Evolutionary conservation across 2,888 invertebrate species (phyloP).

Genomic region (Eubasilissa splendida): DNA sequence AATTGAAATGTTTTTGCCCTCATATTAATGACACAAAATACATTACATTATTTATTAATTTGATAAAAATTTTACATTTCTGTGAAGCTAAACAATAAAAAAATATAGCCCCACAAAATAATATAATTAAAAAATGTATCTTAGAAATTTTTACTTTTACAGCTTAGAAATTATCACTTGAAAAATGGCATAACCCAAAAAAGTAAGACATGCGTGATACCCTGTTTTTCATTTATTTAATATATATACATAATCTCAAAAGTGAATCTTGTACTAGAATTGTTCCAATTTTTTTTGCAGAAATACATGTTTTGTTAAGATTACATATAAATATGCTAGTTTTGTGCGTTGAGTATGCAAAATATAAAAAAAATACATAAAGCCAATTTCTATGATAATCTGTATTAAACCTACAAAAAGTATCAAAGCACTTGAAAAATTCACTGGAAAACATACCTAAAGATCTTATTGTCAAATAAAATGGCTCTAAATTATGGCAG

Average conservation of each 20-base stretch:
- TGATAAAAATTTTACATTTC: too few relatives aligned
- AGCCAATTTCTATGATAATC: background rate
- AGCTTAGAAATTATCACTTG: too few relatives aligned
- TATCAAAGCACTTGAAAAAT: slow-evolving; percentile 38
- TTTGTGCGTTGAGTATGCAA: background rate
- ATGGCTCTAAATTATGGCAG: slow-evolving; percentile 28
- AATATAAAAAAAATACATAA: background rate
- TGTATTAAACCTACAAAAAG: slow-evolving; percentile 1
- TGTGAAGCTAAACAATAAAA: too few relatives aligned
- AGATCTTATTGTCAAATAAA: slow-evolving; percentile 42
- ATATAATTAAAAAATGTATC: too few relatives aligned
- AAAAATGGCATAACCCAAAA: too few relatives aligned
- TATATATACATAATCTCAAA: background rate
- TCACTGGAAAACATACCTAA: slow-evolving; percentile 31
- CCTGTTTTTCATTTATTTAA: background rate
- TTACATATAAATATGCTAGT: too few relatives aligned
- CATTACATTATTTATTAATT: too few relatives aligned
- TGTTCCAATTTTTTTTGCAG: background rate
- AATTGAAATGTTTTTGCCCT: too few relatives aligned
- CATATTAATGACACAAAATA: too few relatives aligned
- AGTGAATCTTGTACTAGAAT: background rate
- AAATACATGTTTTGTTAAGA: background rate
- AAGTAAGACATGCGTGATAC: too few relatives aligned
- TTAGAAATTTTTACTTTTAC: too few relatives aligned
- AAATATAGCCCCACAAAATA: too few relatives aligned